phyloP scores from a whole-genome alignment of 1,140 invertebrate genomes.

The Sogatella furcifera region DNA sequence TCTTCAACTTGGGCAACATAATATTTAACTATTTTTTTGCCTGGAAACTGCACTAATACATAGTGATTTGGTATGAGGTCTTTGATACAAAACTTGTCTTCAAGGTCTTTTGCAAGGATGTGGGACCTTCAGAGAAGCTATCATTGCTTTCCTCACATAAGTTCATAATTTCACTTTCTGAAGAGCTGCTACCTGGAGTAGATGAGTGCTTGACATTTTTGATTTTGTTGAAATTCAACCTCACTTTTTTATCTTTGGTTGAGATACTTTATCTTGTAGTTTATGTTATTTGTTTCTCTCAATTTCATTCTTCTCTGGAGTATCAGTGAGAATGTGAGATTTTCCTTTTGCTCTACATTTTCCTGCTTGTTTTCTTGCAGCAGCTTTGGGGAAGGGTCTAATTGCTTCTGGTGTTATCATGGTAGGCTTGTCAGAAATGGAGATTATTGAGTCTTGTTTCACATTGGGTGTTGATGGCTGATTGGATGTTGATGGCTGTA shows the following conservation, averaged over 20 bases:
- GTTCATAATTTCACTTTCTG: no score
- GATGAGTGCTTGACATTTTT: no score
- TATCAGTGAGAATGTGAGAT: not conserved
- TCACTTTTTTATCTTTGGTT: no score
- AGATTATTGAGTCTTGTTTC: no score
- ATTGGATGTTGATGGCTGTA: not conserved
- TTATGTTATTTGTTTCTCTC: not conserved
- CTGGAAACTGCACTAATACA: not conserved
- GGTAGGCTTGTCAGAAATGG: no score
- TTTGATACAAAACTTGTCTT: not conserved
- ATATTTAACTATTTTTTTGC: not conserved
- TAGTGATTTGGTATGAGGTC: not conserved
- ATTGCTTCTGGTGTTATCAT: slow-evolving; percentile 5
- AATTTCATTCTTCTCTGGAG: slow-evolving; percentile 4
- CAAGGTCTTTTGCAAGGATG: not conserved
- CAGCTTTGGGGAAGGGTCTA: slow-evolving; percentile 1
- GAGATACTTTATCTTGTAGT: no score
- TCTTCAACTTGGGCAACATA: not conserved
- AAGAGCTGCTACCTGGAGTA: no score
- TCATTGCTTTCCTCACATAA: no score
- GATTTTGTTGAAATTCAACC: no score
- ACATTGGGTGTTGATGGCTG: no score
- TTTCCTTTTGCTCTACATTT: slow-evolving; percentile 5
- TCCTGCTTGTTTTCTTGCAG: not conserved
- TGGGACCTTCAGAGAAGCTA: no score